Evolutionary conservation across 2,888 invertebrate species (phyloP), one percentile per base, ranked within the genome.

Genomic region (Laspeyria flexula): DNA sequence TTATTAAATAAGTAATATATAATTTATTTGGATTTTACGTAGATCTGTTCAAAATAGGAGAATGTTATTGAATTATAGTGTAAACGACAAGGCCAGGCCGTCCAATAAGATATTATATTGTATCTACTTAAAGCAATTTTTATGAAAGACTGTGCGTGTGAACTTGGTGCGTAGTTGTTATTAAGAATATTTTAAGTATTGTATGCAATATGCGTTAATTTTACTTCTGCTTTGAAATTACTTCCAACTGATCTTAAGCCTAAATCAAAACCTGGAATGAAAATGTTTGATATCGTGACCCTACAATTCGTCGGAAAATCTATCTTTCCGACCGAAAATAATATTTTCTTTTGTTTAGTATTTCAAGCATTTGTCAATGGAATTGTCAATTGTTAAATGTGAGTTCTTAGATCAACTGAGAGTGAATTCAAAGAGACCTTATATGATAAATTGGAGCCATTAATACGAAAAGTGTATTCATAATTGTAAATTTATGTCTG

Each of bases 31-130:
- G 46, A 34, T 66, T 60, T 25, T 50, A 46, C 62, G 42, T 52
- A 78, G 83, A 83, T 83, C 83, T 83, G 83, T 81, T 73, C 65
- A 49, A 65, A 61, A 58, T 61, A 66, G 57, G 47, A 58, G 58
- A 59, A 65, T 56, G 46, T 64, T 58, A 65, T 58, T 65, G 62
- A 61, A 52, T 58, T 58, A 68, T 55, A 55, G 41, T 73, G 54
- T 51, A 55, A 62, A 55, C 63, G 65, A 69, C 56, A 81, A 88
- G 88, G 89, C 86, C 84, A 88, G 77, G 88, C 91, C 91, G 91
- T 91, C 91, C 91, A 88, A 82, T 78, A 73, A 73, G 60, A 78
- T 75, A 73, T 73, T 74, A 73, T 64, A 68, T 72, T 66, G 55
- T 65, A 77, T 73, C 66, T 79, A 84, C 73, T 75, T 81, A 79